phyloP scores from a whole-genome alignment of 2,888 invertebrate genomes.

The Leucoptera coffeella region DNA sequence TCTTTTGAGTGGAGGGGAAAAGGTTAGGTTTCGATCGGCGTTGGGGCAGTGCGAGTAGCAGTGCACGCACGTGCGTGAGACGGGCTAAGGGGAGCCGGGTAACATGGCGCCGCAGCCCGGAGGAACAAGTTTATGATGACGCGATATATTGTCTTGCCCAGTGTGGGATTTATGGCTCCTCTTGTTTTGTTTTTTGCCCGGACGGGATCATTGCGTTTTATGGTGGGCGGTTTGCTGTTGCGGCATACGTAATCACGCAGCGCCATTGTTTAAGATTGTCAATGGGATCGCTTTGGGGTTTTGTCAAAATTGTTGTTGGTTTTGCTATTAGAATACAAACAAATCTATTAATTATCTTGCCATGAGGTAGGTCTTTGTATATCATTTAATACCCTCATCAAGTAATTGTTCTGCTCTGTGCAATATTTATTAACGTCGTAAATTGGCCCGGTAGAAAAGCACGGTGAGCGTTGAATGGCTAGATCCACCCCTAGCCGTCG shows the following conservation, averaged over 20 bases:
- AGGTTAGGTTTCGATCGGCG: neutral
- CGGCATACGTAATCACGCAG: too few relatives aligned
- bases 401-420: too few relatives aligned
- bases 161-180: conserved; percentile 41
- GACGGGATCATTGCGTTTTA: conserved; percentile 37
- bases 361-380: too few relatives aligned
- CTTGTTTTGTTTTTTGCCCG: conserved; percentile 44
- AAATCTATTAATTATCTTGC: too few relatives aligned
- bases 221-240: conserved; percentile 8
- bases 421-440: too few relatives aligned
- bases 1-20: conserved; percentile 15
- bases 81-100: conserved; percentile 10
- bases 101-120: conserved; percentile 13
- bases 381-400: too few relatives aligned
- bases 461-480: too few relatives aligned
- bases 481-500: conserved; percentile 35
- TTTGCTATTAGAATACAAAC: too few relatives aligned
- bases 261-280: too few relatives aligned
- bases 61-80: conserved; percentile 41
- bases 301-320: too few relatives aligned
- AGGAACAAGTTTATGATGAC: conserved; percentile 35
- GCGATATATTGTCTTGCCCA: conserved; percentile 40
- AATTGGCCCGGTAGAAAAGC: too few relatives aligned
- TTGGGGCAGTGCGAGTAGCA: conserved; percentile 21
- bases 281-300: too few relatives aligned